Evolutionary conservation across 2,113 vertebrate species (phyloP).

Genomic region (Cynopterus brachyotis): DNA sequence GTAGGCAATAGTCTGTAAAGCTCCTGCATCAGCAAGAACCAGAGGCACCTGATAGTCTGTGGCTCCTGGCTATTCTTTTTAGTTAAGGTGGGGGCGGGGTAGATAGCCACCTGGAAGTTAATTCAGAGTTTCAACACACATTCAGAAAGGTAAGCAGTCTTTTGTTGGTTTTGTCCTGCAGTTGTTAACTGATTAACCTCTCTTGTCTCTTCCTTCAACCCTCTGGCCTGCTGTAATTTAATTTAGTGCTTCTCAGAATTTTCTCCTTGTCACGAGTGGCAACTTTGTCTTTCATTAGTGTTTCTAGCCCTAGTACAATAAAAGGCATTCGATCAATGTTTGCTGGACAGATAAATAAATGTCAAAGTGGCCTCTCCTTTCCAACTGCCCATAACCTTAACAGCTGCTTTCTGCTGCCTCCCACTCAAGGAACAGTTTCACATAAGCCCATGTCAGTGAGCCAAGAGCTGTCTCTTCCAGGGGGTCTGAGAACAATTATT

Average conservation of each 20-base stretch:
- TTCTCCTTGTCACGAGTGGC: not conserved
- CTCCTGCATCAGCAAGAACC: too few species aligned
- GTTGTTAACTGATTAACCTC: not conserved
- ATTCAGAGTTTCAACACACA: not conserved
- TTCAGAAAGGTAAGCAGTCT: not conserved
- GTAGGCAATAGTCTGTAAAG: not conserved
- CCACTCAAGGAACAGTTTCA: constrained; percentile 4
- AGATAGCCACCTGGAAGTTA: not conserved
- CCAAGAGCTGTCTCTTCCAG: constrained; percentile 28
- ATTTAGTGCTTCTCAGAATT: not conserved
- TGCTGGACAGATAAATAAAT: not conserved
- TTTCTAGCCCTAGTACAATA: not conserved
- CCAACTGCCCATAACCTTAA: not conserved
- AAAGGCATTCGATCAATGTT: not conserved
- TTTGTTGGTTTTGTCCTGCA: not conserved
- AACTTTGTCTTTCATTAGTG: not conserved
- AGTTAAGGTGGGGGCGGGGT: too few species aligned
- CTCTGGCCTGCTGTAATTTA: not conserved
- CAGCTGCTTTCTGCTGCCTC: constrained; percentile 57
- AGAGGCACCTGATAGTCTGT: not conserved
- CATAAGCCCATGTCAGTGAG: not conserved
- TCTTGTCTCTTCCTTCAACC: not conserved
- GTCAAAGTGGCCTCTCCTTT: not conserved
- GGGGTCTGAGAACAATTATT: not conserved
- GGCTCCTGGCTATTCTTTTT: not conserved